Evolutionary conservation across 1,140 invertebrate genomes (phyloP).

Genomic region (Leptinotarsa texana): DNA sequence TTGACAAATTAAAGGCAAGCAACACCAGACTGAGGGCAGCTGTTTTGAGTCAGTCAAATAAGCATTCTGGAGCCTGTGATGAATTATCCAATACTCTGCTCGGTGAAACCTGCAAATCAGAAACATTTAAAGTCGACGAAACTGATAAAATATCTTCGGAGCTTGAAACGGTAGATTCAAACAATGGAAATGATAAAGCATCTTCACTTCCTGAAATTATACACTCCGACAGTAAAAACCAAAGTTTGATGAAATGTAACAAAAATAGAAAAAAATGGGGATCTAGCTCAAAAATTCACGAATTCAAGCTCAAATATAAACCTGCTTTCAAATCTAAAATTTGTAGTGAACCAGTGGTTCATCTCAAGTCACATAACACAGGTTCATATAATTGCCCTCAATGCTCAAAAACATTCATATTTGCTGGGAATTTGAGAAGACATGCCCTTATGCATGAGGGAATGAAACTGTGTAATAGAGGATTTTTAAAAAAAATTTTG

Average conservation of each 20-base stretch:
- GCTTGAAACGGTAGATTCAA: background rate
- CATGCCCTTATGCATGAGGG: background rate
- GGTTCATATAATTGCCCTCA: constrained; percentile 1
- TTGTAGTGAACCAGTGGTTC: background rate
- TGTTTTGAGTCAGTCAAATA: background rate
- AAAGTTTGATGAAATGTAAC: background rate
- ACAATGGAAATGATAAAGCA: background rate
- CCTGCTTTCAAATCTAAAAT: constrained; percentile 8
- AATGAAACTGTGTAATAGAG: background rate
- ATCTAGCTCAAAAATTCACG: background rate
- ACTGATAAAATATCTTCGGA: background rate
- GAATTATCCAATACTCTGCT: background rate
- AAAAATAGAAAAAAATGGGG: background rate
- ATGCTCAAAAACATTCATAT: constrained; percentile 10
- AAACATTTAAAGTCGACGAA: no score
- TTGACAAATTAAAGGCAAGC: background rate
- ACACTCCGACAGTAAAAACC: background rate
- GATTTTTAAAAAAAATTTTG: background rate
- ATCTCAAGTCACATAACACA: constrained; percentile 9
- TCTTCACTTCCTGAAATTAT: background rate
- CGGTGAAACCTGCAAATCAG: no score
- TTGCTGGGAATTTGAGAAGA: constrained; percentile 15
- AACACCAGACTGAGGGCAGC: background rate
- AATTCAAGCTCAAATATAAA: background rate
- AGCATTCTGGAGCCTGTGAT: background rate